Percentiles rank a stretch among this genome's conserved stretches.
Conservation (phyloP, 1,140 invertebrate genomes). For the Nilaparvata lugens region DNA sequence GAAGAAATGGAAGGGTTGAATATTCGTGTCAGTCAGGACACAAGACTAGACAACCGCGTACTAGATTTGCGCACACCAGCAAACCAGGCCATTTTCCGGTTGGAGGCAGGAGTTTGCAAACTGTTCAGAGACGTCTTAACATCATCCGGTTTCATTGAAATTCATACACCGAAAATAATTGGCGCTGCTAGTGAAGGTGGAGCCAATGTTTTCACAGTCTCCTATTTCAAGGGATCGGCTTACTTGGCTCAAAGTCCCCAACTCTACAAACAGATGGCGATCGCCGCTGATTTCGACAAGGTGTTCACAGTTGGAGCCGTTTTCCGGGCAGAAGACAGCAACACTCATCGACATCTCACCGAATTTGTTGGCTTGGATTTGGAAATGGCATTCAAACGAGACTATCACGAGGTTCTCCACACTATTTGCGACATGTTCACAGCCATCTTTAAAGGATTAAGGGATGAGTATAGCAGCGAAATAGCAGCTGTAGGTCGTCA, state of each 20-base stretch:
- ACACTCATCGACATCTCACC: slow-evolving; percentile 95
- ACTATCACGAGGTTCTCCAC: slow-evolving; percentile 96
- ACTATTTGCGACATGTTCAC: slow-evolving; percentile 89
- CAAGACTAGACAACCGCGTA: slow-evolving; percentile 85
- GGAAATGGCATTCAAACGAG: slow-evolving; percentile 98
- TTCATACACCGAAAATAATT: slow-evolving; percentile 98
- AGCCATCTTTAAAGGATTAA: slow-evolving; percentile 86
- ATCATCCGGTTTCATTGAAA: slow-evolving; percentile 82
- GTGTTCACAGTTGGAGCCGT: slow-evolving; percentile 82
- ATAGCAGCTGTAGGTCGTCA: slow-evolving; percentile 84
- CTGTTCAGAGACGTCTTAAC: slow-evolving; percentile 83
- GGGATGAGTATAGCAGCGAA: slow-evolving; percentile 70
- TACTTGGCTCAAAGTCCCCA: slow-evolving; percentile 98
- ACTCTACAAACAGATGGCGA: slow-evolving; percentile 99
- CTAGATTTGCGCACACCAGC: slow-evolving; percentile 91
- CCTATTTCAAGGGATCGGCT: slow-evolving; percentile 93
- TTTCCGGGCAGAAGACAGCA: slow-evolving; percentile 97
- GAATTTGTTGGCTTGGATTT: slow-evolving; percentile 98
- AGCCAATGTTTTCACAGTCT: slow-evolving; percentile 97
- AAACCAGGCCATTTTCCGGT: slow-evolving; percentile 91
- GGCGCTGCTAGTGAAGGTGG: slow-evolving; percentile 97
- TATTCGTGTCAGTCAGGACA: slow-evolving; percentile 90
- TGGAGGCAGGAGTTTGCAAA: slow-evolving; percentile 87
- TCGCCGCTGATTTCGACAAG: slow-evolving; percentile 94
- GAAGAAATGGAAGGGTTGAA: slow-evolving; percentile 50